phyloP scores from a whole-genome alignment of 2,888 invertebrate genomes.

The Itoplectis maculator region DNA sequence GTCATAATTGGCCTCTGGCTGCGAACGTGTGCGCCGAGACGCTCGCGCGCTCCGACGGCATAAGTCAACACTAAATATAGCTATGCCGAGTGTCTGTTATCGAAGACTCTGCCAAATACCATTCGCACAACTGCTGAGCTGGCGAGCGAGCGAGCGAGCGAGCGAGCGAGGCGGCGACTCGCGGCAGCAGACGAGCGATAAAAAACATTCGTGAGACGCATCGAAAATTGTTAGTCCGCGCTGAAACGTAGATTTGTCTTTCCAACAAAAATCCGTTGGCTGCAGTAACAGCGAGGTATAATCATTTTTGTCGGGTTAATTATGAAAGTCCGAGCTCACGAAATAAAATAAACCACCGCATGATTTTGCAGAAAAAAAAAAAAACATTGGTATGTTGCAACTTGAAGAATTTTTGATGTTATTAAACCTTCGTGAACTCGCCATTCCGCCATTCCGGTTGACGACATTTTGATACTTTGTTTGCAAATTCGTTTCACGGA shows the following conservation, averaged over 20 bases:
- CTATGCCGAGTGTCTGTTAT: constrained; percentile 69
- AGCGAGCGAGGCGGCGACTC: not conserved
- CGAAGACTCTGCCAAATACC: constrained; percentile 65
- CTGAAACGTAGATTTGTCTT: too few species aligned
- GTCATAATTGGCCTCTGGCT: constrained; percentile 16
- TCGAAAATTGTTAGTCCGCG: not conserved
- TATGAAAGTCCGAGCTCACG: too few species aligned
- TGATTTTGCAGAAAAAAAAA: too few species aligned
- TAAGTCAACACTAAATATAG: constrained; percentile 75
- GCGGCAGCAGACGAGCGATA: constrained; percentile 18
- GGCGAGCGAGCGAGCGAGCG: not conserved
- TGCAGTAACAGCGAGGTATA: too few species aligned
- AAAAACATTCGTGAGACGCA: not conserved
- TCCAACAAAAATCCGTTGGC: too few species aligned
- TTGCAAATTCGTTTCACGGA: not conserved
- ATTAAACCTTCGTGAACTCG: not conserved
- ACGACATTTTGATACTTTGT: not conserved
- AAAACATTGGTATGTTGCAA: too few species aligned
- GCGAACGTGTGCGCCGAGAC: constrained; percentile 46
- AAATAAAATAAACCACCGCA: too few species aligned
- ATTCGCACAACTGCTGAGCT: constrained; percentile 45
- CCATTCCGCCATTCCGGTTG: not conserved
- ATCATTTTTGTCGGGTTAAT: too few species aligned
- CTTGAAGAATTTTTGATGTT: too few species aligned
- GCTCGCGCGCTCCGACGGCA: constrained; percentile 54